Evolutionary conservation across 2,113 vertebrate genomes (phyloP).

Genomic region (Copsychus sechellarum): DNA sequence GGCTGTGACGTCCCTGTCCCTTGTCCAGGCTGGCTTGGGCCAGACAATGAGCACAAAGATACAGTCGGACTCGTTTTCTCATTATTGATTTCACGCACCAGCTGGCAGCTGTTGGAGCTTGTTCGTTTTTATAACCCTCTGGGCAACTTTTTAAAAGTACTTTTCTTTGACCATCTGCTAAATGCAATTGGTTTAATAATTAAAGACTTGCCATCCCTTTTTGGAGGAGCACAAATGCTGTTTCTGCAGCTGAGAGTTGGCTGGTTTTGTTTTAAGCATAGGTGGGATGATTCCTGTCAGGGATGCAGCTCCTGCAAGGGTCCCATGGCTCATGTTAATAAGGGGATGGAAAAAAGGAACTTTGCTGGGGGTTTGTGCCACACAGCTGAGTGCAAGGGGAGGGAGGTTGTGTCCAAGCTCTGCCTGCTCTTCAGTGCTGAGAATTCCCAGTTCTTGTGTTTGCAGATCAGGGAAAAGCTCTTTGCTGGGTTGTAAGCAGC

Average conservation of each 20-base stretch:
- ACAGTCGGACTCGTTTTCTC: constrained; percentile 81
- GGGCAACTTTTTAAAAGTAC: constrained; percentile 81
- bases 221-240: constrained; percentile 62
- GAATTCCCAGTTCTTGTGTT: not conserved
- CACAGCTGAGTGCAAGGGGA: not conserved
- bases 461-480: not conserved
- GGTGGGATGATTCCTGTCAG: not conserved
- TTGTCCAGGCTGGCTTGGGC: constrained; percentile 63
- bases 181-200: constrained; percentile 83
- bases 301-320: not conserved
- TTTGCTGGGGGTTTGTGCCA: not conserved
- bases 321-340: not conserved
- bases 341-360: not conserved
- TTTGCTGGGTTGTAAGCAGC: fast-evolving
- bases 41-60: constrained; percentile 84
- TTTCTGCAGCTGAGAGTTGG: constrained; percentile 59
- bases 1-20: constrained; percentile 50
- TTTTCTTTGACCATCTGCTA: constrained; percentile 84
- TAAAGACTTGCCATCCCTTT: constrained; percentile 75
- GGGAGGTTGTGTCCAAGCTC: not conserved
- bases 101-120: constrained; percentile 81
- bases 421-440: not conserved
- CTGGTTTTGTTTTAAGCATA: not conserved
- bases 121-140: constrained; percentile 81
- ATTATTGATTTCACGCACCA: constrained; percentile 87